Evolutionary conservation across 2,888 invertebrate genomes (phyloP).

Genomic region (Monopis laevigella): DNA sequence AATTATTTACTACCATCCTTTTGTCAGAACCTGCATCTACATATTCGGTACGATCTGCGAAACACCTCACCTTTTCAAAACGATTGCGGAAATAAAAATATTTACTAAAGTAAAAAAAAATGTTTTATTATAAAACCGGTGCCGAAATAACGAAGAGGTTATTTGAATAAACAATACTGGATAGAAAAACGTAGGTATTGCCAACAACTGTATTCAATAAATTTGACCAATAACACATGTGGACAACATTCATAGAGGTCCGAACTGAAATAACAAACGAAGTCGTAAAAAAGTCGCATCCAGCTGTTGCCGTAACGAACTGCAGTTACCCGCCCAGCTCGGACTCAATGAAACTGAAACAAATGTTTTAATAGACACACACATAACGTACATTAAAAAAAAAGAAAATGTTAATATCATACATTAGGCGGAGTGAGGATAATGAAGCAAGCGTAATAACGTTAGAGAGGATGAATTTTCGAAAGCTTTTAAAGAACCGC

Average conservation of each 20-base stretch:
- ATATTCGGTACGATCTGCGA: constrained; percentile 24
- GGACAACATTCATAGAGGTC: constrained; percentile 19
- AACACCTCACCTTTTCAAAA: constrained; percentile 1
- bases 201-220: constrained; percentile 19
- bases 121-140: too few relatives aligned
- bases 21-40: constrained; percentile 39
- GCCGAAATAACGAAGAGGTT: too few relatives aligned
- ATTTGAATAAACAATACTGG: too few relatives aligned
- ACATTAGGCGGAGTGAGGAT: too few relatives aligned
- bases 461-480: constrained; percentile 8
- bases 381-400: too few relatives aligned
- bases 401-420: too few relatives aligned
- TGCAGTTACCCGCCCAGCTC: constrained; percentile 16
- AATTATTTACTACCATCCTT: constrained; percentile 61
- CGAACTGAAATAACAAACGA: constrained; percentile 25
- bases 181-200: constrained; percentile 4
- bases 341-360: constrained; percentile 12
- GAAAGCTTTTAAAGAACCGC: constrained; percentile 8
- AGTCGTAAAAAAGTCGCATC: constrained; percentile 48
- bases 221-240: constrained; percentile 31
- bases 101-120: too few relatives aligned
- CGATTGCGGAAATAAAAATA: not conserved
- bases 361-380: constrained; percentile 8
- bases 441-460: constrained; percentile 9
- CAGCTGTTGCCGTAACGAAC: constrained; percentile 39